Base-by-base conservation (phyloP, 2,113 vertebrate genomes). In the Neofelis nebulosa region DNA sequence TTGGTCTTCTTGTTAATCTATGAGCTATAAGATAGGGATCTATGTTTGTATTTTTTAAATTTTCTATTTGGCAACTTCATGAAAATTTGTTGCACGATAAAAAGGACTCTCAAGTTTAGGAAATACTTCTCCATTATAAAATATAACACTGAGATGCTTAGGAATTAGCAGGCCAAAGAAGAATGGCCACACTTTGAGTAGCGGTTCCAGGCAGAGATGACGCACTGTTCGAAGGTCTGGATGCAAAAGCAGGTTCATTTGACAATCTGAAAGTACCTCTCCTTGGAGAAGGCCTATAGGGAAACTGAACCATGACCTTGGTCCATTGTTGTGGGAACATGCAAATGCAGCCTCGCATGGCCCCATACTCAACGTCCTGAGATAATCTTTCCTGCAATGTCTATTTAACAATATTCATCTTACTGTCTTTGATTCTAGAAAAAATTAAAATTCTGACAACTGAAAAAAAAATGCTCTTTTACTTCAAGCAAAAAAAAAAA, bases 401-500 rank as follows among this genome's bases (percentile, higher is more conserved):
- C 45, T 89, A 1, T 73, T 82, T 94, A 94, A 11, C 4, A 55
- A n/a, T 2, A 63, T 41, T 73, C 15, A 82, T 57, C 7, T 33
- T 38, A 38, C 25, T 55, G 25, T 68, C 29, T 90, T 83, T 23
- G 78, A 89, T 94, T 90, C 21, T 3, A 7, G 7, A 21, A 4
- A 41, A 82, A 61, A 84, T 21, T 33, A 36, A 83, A 79, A 41
- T 88, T 94, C 23, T 52, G 41, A 93, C 38, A 94, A 80, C n/a
- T 68, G 45, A 33, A 76, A 25, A 41, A 55, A 68, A 84, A 61
- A 73, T 21, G 1, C 29, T 87, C 23, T 86, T 96, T 14, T 89
- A 89, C 68, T 97, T 95, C 25, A 97, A 97, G n/a, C 78, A n/a
- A 95, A 90, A 66, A 86, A 94, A 94, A 19, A 50, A 50, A 57